Evolutionary conservation across 2,888 invertebrate species (phyloP), one percentile per base, ranked within the genome.

Genomic region (Drosophila barbarae): DNA sequence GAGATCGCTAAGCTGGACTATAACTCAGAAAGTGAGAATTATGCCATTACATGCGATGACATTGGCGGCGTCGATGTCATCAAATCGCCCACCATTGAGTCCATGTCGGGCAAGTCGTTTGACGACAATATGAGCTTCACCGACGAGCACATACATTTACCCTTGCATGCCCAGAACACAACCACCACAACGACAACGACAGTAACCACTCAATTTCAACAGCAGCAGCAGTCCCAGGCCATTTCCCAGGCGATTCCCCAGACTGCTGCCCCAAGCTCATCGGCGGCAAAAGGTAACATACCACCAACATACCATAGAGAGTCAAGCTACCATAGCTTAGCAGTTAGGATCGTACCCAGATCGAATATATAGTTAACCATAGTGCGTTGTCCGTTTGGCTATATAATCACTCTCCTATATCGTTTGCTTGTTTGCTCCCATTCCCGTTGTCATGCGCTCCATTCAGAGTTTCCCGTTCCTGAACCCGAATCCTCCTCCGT

Each of bases 31-130:
- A 89, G 89, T 81, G 89, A 89, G 58, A 87, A 89, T 69, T 89
- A 88, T 85, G 89, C 89, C 36, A 89, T 89, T 30, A 89, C 89
- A 68, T 89, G 88, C 74, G 89, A 89, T 74, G 86, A 89, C 68
- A 80, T 87, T 76, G 86, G 74, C 73, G 89, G 88, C 64, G 81
- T 87, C 68, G 88, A 88, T 83, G 87, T 89, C 60, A 86, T 88
- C 67, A 89, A 89, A 77, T 88, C 88, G 70, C 89, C 89, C 71
- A 89, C 89, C 53, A 88, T 89, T 79, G 89, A 89, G 76, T 89
- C 89, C 73, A 87, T 89, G 84, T 89, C 90, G 50, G 89, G 90
- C 67, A 89, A 87, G 85, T 89, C 88, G 65, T 89, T 89, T 72
- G 89, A 90, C 79, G 89, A 89, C 74, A 89, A 88, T 86, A 81